Evolutionary conservation across 2,888 invertebrate genomes (phyloP).

Genomic region (Malacosoma neustria): DNA sequence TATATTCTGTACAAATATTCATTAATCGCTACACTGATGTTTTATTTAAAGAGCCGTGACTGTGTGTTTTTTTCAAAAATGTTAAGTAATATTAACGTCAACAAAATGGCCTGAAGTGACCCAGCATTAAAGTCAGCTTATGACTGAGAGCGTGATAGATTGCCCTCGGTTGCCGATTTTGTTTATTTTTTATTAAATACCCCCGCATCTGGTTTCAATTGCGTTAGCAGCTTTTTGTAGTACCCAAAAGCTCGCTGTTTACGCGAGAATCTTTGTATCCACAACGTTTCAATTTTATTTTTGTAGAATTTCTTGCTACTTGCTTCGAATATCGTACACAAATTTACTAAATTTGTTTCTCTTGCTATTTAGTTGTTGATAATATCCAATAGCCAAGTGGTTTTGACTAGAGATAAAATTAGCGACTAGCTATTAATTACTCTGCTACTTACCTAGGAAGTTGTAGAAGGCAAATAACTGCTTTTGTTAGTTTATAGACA

Average conservation of each 20-base stretch:
- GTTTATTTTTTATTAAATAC: slow-evolving; percentile 68
- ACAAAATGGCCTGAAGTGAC: slow-evolving; percentile 70
- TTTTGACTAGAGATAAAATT: too few relatives aligned
- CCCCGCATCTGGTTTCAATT: slow-evolving; percentile 57
- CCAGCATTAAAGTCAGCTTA: slow-evolving; percentile 72
- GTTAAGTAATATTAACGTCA: slow-evolving; percentile 65
- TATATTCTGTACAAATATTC: slow-evolving; percentile 37
- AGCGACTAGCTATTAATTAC: too few relatives aligned
- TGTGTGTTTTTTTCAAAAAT: slow-evolving; percentile 32
- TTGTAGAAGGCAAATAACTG: too few relatives aligned
- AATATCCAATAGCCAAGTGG: too few relatives aligned
- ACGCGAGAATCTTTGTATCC: slow-evolving; percentile 23
- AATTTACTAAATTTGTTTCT: too few relatives aligned
- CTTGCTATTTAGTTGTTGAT: too few relatives aligned
- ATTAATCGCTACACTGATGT: slow-evolving; percentile 49
- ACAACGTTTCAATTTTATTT: slow-evolving; percentile 19
- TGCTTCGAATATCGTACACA: too few relatives aligned
- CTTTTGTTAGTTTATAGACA: too few relatives aligned
- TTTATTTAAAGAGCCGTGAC: slow-evolving; percentile 57
- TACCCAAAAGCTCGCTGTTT: slow-evolving; percentile 28
- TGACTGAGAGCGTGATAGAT: slow-evolving; percentile 68
- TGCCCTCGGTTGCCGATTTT: slow-evolving; percentile 41
- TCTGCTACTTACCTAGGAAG: too few relatives aligned
- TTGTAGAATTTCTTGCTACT: background rate
- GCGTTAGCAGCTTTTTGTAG: slow-evolving; percentile 55